Evolutionary conservation across 1,140 invertebrate genomes (phyloP).

Genomic region (Bombus sylvicola): DNA sequence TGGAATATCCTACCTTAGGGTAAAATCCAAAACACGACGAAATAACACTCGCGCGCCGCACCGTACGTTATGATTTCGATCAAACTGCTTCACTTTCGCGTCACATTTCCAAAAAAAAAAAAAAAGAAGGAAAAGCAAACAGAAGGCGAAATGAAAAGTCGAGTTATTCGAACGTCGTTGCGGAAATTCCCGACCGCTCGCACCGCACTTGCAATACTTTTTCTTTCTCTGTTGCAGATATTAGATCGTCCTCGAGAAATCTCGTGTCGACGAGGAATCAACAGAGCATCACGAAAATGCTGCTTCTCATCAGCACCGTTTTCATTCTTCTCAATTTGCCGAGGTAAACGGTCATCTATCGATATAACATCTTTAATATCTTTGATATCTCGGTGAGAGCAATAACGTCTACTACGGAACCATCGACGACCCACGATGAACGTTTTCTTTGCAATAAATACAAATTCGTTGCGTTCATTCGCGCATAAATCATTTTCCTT

Average conservation of each 20-base stretch:
- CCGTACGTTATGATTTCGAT: too few species aligned
- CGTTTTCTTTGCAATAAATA: neutral
- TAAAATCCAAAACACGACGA: too few species aligned
- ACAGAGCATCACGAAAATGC: slow-evolving; percentile 84
- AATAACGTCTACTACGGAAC: too few species aligned
- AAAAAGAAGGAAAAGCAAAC: too few species aligned
- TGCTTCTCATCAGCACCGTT: slow-evolving; percentile 84
- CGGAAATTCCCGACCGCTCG: accelerated
- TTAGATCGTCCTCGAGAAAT: slow-evolving; percentile 78
- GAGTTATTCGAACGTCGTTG: neutral
- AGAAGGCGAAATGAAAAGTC: neutral
- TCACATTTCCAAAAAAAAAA: neutral
- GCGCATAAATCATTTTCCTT: too few species aligned
- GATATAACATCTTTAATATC: neutral
- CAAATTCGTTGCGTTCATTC: accelerated
- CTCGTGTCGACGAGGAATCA: slow-evolving; percentile 82
- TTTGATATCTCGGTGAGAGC: too few species aligned
- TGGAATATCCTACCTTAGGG: too few species aligned
- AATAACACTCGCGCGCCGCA: too few species aligned
- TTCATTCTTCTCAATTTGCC: slow-evolving; percentile 84
- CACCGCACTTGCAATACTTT: neutral
- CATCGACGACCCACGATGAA: neutral
- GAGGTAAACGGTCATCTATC: slow-evolving; percentile 76
- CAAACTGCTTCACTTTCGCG: too few species aligned
- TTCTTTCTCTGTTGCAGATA: slow-evolving; percentile 73